Evolutionary conservation across 2,113 vertebrate species (phyloP), one percentile per base, ranked within the genome.

Genomic region (Neofelis nebulosa): DNA sequence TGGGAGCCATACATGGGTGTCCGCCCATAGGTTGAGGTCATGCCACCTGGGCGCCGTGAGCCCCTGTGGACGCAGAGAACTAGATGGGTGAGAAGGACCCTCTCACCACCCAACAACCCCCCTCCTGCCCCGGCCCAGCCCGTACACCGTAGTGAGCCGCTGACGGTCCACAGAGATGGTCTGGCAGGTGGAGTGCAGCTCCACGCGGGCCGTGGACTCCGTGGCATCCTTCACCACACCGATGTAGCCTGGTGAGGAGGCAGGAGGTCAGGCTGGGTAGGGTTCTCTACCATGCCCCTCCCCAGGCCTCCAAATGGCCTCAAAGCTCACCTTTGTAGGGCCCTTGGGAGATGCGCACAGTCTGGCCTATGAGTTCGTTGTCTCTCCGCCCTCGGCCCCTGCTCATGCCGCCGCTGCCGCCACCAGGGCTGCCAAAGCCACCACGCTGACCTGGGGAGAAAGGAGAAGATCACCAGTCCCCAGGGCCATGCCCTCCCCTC

Each of bases 151-250:
- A 61, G 99, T 99, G 19, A 99, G 98, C 7, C 99, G 99, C 98
- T 99, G 99, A 2, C 99, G 97, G 98, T 99, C 99, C 90, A 99
- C 99, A 0, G 99, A 99, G 98, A 99, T 99, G 89, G 99, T 99
- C 99, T 99, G 99, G 97, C 99, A 99, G 52, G 99, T 99, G 36
- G 99, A 99, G 97, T 99, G 99, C 82, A 99, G 99, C 98, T 99
- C 99, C 82, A 99, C 99, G 0, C 99, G 98, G 23, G 99, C 99
- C 0, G 99, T 99, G 0, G 99, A 99, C 98, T 99, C 99, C 0
- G 99, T 99, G 5, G 99, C 99, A 6, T 99, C 99, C 97, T 99
- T 99, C 81, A 99, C 99, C 97, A 99, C 99, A 0, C 99, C 99
- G 0, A 99, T 99, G 98, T 99, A 99, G 7, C 99, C 99, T 99